Conservation (phyloP, 1,140 invertebrate species). For the Drosophila saltans region DNA sequence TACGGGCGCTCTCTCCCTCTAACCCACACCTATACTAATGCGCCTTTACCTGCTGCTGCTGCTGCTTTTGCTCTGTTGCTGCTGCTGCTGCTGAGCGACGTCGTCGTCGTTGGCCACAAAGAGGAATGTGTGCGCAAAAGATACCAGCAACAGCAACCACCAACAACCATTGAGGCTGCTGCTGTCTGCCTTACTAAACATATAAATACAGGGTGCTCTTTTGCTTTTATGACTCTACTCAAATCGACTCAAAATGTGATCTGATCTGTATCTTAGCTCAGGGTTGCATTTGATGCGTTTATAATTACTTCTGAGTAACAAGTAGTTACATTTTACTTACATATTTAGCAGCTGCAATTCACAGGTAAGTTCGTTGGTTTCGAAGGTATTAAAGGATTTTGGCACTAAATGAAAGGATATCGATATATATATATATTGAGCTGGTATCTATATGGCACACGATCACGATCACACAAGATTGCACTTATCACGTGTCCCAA, state of each 20-base stretch:
- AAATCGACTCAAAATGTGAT: slow-evolving; percentile 18
- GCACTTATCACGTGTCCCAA: slow-evolving; percentile 39
- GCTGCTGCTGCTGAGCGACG: slow-evolving; percentile 44
- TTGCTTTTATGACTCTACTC: slow-evolving; percentile 19
- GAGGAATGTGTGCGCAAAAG: slow-evolving; percentile 64
- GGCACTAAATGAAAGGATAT: slow-evolving; percentile 59
- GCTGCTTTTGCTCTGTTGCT: slow-evolving; percentile 40
- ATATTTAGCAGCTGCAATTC: slow-evolving; percentile 40
- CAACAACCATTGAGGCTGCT: slow-evolving; percentile 39
- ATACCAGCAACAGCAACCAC: slow-evolving; percentile 43
- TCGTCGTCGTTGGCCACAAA: slow-evolving; percentile 57
- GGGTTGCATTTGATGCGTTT: slow-evolving; percentile 72
- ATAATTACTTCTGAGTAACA: slow-evolving; percentile 70
- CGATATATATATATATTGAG: background rate
- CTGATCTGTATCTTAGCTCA: slow-evolving; percentile 23
- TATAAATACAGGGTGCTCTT: slow-evolving; percentile 66
- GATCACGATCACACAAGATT: slow-evolving; percentile 33
- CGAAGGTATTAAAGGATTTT: slow-evolving; percentile 30
- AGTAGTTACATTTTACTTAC: slow-evolving; percentile 34
- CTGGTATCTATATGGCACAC: slow-evolving; percentile 63
- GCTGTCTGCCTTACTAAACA: slow-evolving; percentile 38
- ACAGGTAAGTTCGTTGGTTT: slow-evolving; percentile 32
- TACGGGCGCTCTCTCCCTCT: slow-evolving; percentile 24
- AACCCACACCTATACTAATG: slow-evolving; percentile 42
- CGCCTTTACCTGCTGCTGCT: slow-evolving; percentile 44